Percentiles rank a stretch among this genome's conserved stretches.
These are phyloP conservation scores for Plotosus lineatus DNA, from an alignment of 2,113 vertebrate species.

Conservation along the genomic window DNA sequence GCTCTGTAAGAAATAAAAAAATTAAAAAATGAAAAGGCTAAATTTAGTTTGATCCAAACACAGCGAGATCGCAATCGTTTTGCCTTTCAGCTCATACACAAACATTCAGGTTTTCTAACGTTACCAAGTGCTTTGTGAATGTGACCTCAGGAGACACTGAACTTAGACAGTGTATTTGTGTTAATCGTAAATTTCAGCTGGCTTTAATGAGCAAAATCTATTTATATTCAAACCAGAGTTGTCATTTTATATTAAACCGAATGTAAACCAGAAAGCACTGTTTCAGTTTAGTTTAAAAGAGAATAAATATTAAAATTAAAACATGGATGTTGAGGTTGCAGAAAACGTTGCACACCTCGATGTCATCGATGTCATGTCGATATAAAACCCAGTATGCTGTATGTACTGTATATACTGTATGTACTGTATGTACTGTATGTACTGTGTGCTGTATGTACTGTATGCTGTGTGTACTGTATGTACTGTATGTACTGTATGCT, in stretches of 20 bases:
- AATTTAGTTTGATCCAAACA: neutral
- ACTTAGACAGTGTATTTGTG: neutral
- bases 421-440: constrained; percentile 19
- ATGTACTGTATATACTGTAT: constrained; percentile 18
- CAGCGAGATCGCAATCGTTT: neutral
- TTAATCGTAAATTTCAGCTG: neutral
- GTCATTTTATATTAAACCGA: neutral
- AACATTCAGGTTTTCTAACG: neutral
- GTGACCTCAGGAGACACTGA: neutral
- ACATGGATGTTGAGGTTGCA: constrained; percentile 9
- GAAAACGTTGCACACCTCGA: constrained; percentile 11
- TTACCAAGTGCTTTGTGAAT: neutral
- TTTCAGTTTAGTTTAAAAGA: neutral
- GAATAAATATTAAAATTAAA: constrained; percentile 14
- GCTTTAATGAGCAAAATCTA: neutral
- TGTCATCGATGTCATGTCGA: neutral
- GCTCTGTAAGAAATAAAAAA: neutral
- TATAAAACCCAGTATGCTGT: neutral
- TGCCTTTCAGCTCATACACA: neutral
- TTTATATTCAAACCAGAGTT: neutral
- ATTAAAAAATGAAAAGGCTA: neutral
- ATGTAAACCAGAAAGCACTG: neutral
- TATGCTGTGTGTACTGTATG: constrained; percentile 20
- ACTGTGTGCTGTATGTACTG: constrained; percentile 20
- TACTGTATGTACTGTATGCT: constrained; percentile 17